Percentiles rank a stretch among this genome's conserved stretches.
These are phyloP conservation scores for Helobdella robusta DNA, from an alignment of 2,888 invertebrate genomes.

Conservation along the genomic window DNA sequence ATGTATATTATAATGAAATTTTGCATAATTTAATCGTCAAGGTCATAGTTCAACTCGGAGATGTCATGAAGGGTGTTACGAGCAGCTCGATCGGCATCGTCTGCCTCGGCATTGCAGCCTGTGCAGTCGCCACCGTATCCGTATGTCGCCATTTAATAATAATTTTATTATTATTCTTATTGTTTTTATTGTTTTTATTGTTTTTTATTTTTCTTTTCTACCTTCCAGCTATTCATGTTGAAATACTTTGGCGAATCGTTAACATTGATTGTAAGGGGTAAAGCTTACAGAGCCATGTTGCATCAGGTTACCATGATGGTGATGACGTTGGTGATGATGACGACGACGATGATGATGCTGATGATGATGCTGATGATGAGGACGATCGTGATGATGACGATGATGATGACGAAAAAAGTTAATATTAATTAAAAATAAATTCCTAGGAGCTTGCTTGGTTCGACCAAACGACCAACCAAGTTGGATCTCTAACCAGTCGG, in stretches of 20 bases:
- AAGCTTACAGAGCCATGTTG: constrained; percentile 50
- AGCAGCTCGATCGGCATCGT: constrained; percentile 22
- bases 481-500: constrained; percentile 46
- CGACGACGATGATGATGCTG: not conserved
- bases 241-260: constrained; percentile 60
- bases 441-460: constrained; percentile 51
- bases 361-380: not conserved
- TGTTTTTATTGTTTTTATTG: not conserved
- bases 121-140: constrained; percentile 21
- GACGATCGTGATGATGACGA: not conserved
- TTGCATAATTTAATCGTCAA: too few species aligned
- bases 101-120: constrained; percentile 26
- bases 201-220: not conserved
- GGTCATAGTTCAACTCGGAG: constrained; percentile 11
- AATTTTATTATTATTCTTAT: not conserved
- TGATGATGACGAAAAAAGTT: constrained; percentile 1
- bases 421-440: not conserved
- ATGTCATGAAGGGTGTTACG: constrained; percentile 19
- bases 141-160: constrained; percentile 4
- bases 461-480: constrained; percentile 45
- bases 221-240: constrained; percentile 30
- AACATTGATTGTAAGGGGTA: constrained; percentile 61
- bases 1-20: constrained; percentile 9
- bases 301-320: constrained; percentile 48
- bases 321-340: not conserved